phyloP scores from a whole-genome alignment of 2,113 vertebrate species.

The Casuarius casuarius region DNA sequence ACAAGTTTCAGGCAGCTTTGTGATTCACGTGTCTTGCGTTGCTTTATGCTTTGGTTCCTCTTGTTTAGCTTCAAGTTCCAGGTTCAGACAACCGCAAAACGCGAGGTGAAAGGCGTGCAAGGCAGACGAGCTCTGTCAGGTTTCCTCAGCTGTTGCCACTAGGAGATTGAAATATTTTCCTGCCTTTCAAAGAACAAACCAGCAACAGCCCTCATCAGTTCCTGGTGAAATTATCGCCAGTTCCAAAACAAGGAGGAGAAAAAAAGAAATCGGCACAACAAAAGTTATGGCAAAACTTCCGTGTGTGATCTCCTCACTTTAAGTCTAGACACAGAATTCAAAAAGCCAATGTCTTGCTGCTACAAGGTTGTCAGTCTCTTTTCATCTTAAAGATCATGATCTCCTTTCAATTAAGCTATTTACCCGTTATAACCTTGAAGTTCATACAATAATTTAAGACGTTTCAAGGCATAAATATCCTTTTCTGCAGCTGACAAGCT shows the following conservation, averaged over 20 bases:
- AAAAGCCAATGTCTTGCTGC: background rate
- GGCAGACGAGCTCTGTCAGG: too few relatives aligned
- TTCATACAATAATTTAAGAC: background rate
- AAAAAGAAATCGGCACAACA: background rate
- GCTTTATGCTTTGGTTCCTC: background rate
- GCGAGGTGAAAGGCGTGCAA: background rate
- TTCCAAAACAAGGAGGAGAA: background rate
- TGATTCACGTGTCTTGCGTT: background rate
- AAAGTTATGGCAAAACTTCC: background rate
- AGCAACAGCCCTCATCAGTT: accelerated
- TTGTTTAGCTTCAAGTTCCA: background rate
- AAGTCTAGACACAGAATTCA: background rate
- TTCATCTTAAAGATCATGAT: background rate
- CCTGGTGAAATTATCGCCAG: background rate
- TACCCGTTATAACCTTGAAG: background rate
- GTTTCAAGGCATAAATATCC: background rate
- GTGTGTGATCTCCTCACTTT: accelerated
- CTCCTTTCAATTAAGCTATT: background rate
- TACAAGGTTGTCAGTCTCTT: background rate
- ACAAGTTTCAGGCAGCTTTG: background rate
- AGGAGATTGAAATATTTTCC: background rate
- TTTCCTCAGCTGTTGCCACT: background rate
- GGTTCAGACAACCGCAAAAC: background rate
- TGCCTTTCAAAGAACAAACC: background rate
- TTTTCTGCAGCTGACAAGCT: background rate